Evolutionary conservation across 2,888 invertebrate genomes (phyloP), one percentile per base, ranked within the genome.

Genomic region (Oegoconia quadripuncta): DNA sequence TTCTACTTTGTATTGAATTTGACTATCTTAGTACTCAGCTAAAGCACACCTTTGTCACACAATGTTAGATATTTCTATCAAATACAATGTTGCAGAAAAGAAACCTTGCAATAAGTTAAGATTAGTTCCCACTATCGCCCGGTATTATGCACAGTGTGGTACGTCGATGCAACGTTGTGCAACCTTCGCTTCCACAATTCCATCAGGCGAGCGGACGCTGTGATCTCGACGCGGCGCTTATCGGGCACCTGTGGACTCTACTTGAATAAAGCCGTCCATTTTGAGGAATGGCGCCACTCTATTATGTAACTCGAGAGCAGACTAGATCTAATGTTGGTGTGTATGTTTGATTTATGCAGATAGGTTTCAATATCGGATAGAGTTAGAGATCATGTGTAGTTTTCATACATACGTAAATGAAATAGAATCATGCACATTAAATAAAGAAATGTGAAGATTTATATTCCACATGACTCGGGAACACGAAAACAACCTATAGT

Each of bases 181-280:
- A n/a, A n/a, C n/a, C n/a, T n/a, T n/a, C n/a, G n/a, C n/a, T n/a
- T n/a, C n/a, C n/a, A n/a, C 74, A 79, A 82, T 79, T 76, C 70
- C 74, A 79, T 78, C 75, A 72, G 53, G 56, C 61, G 59, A 55
- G 62, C 60, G 55, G 52, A 47, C 27, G 41, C 40, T 33, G 61
- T 64, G 69, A 73, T 74, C 67, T 55, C 59, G 46, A 50, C 55
- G 45, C 50, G 61, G 11, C 25, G 63, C 71, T 77, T 79, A 81
- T 80, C 78, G 71, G 74, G 65, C 78, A 81, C 79, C 79, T 81
- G 77, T 76, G 73, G 74, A 73, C 73, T 61, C 48, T 51, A 23
- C 44, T 48, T 60, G 74, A 65, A 79, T 77, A 76, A 76, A 74
- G 62, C 69, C 71, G 59, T 74, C 76, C 70, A 76, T 73, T 70